phyloP scores from a whole-genome alignment of 2,113 vertebrate species.

The Pogonocichla stellata region DNA sequence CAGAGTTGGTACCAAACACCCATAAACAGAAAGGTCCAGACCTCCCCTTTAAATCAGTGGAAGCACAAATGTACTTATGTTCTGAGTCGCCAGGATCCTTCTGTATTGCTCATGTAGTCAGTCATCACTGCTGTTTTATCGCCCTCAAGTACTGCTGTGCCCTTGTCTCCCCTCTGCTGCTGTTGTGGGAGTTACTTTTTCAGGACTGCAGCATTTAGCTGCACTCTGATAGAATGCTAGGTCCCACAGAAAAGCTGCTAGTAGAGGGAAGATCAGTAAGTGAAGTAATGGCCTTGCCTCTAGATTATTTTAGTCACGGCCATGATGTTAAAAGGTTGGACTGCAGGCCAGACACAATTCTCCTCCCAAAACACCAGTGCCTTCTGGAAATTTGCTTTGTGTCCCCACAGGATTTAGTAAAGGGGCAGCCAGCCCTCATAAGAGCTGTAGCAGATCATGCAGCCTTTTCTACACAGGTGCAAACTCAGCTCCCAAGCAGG shows the following conservation, averaged over 20 bases:
- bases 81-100: neutral
- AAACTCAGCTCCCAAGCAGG: neutral
- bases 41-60: neutral
- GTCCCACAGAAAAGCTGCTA: neutral
- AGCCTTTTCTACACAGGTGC: neutral
- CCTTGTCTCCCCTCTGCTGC: neutral
- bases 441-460: neutral
- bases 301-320: neutral
- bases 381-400: neutral
- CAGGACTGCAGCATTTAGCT: neutral
- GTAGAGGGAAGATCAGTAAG: neutral
- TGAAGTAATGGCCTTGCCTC: neutral
- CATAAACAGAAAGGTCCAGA: neutral
- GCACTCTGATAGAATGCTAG: neutral
- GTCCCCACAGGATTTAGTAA: neutral
- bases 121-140: rapidly evolving
- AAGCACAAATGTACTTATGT: neutral
- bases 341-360: neutral
- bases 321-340: neutral
- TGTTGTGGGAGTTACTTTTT: neutral
- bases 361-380: neutral
- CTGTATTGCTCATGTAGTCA: neutral
- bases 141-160: neutral
- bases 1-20: neutral
- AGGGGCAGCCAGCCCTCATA: neutral